Evolutionary conservation across 53 echinoderm and acorn worm species (phyloP), one percentile per base, ranked within the genome.

Genomic region (Pentamera pediparva): DNA sequence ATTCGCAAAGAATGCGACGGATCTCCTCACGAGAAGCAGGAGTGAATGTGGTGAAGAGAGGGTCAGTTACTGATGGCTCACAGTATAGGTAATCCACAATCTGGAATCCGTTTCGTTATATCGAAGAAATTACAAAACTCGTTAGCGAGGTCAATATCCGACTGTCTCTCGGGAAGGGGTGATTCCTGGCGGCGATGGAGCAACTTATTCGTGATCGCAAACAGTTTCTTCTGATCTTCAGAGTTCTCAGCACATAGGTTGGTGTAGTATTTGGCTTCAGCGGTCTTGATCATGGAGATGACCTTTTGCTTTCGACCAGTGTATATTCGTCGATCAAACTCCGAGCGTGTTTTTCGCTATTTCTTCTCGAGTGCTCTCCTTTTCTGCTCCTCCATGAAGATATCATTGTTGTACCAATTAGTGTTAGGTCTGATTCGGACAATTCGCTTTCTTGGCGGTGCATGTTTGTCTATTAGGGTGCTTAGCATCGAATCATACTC

Each of bases 221-320:
- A 78, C 3, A 69, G 69, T n/a, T 43, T 67, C 37, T 78, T 78
- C 32, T 78, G 69, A 32, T 79, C 54, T 31, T 79, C 70, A 4
- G 51, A 37, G 17, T 79, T 33, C 6, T 7, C 70, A 6, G 53
- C 15, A 38, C 41, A 79, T 10, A 70, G 35, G 24, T 70, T 37
- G 28, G 10, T 70, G 37, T 71, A 79, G 35, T 33, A 32, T 7
- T 69, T 11, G 32, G 64, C 27, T 79, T 79, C 34, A 54, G 45
- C 39, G 36, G 35, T 70, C 37, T 53, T 17, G 5, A 79, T 79
- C 39, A 79, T 20, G 6, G 48, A 19, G 3, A 26, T 79, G 17
- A 70, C 25, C 15, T 70, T 70, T 21, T 71, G 32, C 18, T 71
- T 72, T 63, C 70, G 67, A 22, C 36, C 37, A 33, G 10, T 35